Conservation (phyloP, 2,888 invertebrate genomes). For the Halocaridina rubra region DNA sequence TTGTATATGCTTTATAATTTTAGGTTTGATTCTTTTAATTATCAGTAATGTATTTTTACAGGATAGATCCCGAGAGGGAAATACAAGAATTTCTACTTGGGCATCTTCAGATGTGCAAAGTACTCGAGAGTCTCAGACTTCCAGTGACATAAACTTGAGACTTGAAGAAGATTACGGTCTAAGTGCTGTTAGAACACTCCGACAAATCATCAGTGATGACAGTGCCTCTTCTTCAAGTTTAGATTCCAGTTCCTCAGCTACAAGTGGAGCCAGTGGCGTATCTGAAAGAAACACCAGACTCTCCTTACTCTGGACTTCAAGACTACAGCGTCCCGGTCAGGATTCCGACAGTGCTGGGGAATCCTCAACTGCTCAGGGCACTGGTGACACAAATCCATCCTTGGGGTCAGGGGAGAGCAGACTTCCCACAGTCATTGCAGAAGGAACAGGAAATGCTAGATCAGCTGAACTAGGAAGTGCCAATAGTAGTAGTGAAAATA, state of each 20-base stretch:
- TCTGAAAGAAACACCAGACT: slow-evolving; percentile 55
- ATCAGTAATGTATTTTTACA: no score
- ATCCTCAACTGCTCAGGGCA: slow-evolving; percentile 11
- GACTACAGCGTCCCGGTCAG: slow-evolving; percentile 43
- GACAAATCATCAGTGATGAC: slow-evolving; percentile 53
- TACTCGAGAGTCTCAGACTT: slow-evolving; percentile 13
- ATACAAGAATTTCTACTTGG: slow-evolving; percentile 5
- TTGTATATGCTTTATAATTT: no score
- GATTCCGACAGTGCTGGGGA: slow-evolving; percentile 45
- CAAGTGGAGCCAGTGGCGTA: slow-evolving; percentile 45
- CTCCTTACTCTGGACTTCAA: slow-evolving; percentile 52
- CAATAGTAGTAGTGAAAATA: neutral
- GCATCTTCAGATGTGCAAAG: neutral
- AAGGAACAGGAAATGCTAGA: no score
- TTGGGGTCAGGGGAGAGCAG: neutral
- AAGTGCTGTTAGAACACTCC: slow-evolving; percentile 1
- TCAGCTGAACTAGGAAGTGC: no score
- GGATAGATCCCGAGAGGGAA: slow-evolving; percentile 8
- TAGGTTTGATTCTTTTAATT: no score
- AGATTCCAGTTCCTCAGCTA: slow-evolving; percentile 50
- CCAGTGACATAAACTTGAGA: neutral
- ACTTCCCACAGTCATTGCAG: neutral
- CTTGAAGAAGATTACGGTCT: slow-evolving; percentile 5
- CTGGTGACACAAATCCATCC: neutral
- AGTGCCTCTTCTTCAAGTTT: slow-evolving; percentile 57